A percentile compares a stretch with the other conserved stretches of the same genome.
Conservation (phyloP, 2,797 vertebrate species). For the Squalus acanthias region DNA sequence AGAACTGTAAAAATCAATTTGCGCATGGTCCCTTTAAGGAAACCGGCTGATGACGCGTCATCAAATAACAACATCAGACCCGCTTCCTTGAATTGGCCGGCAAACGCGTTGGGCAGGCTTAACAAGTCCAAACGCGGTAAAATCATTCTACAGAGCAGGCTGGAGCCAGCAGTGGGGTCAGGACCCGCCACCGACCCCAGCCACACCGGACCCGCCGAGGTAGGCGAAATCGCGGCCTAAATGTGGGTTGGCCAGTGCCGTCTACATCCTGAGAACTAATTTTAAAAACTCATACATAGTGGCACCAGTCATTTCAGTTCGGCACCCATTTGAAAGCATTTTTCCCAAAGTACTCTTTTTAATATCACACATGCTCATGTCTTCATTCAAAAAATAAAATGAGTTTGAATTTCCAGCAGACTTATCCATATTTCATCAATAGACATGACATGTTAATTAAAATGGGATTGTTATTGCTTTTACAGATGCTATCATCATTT, state of each 20-base stretch:
- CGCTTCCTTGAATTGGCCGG: no score
- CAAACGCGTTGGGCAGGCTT: no score
- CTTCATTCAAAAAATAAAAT: background rate
- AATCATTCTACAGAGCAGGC: no score
- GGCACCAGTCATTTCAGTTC: background rate
- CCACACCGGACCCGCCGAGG: no score
- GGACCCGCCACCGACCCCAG: no score
- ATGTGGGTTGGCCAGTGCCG: background rate
- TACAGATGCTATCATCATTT: background rate
- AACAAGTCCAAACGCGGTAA: no score
- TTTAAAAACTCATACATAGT: background rate
- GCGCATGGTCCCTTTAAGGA: no score
- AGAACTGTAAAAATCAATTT: no score
- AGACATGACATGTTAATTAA: background rate
- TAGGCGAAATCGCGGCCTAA: no score
- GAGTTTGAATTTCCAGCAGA: background rate
- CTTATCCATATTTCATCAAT: background rate
- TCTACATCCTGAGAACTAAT: background rate
- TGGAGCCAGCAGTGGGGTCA: no score
- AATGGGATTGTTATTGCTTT: background rate
- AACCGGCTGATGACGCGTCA: no score
- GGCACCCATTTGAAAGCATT: background rate
- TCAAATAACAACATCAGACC: no score
- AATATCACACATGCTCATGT: background rate
- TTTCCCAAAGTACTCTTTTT: background rate